phyloP scores from a whole-genome alignment of 2,113 vertebrate genomes.

The Eolophus roseicapilla region DNA sequence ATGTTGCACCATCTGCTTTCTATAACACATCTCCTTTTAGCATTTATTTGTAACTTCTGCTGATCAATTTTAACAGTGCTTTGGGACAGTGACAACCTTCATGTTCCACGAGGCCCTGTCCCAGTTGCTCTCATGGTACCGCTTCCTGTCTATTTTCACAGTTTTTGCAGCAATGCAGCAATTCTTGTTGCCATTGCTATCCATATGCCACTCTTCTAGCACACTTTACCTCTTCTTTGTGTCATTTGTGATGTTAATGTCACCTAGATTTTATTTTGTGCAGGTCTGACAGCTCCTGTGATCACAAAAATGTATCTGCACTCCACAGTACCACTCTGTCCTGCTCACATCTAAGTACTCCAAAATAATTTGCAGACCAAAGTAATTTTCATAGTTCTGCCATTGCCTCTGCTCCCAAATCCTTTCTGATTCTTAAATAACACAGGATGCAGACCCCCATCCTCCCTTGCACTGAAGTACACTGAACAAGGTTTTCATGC shows the following conservation, averaged over 20 bases:
- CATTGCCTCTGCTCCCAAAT: background rate
- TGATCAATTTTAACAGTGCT: background rate
- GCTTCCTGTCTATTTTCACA: background rate
- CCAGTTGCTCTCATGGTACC: accelerated
- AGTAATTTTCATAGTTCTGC: background rate
- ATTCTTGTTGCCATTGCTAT: background rate
- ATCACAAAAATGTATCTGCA: background rate
- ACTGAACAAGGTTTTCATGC: background rate
- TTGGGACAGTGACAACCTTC: background rate
- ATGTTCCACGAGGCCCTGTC: background rate
- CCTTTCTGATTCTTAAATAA: background rate
- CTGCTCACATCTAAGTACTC: background rate
- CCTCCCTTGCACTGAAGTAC: background rate
- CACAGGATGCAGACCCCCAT: background rate
- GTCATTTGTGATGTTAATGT: background rate
- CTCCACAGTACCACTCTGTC: background rate
- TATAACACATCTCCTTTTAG: background rate
- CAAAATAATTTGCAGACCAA: background rate
- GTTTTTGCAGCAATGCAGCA: background rate
- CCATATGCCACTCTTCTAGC: background rate
- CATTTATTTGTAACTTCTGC: background rate
- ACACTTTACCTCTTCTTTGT: background rate
- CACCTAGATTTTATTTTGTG: background rate
- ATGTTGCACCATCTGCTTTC: background rate
- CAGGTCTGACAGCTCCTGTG: background rate